phyloP scores from a whole-genome alignment of 2,797 vertebrate species.

The Euphonia xanthogaster region DNA sequence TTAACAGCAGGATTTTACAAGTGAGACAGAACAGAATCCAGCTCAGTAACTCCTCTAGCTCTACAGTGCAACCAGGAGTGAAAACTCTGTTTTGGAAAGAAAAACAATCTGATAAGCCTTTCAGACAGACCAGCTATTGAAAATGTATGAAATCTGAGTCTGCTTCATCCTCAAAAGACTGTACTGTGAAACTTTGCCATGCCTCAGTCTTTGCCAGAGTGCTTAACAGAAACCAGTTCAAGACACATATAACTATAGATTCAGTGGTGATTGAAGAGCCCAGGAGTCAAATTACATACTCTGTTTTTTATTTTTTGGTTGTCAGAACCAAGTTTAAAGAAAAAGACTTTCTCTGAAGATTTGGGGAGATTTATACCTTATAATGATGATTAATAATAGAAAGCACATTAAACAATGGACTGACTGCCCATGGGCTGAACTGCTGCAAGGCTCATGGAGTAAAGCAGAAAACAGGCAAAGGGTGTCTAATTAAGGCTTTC shows the following conservation, averaged over 20 bases:
- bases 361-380: neutral
- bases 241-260: neutral
- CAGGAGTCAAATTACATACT: neutral
- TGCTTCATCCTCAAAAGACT: neutral
- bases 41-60: neutral
- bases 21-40: neutral
- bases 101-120: neutral
- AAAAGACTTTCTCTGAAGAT: neutral
- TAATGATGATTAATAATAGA: neutral
- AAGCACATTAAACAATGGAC: neutral
- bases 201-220: neutral
- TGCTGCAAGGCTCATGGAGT: neutral
- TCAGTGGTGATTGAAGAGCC: neutral
- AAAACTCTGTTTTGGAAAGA: neutral
- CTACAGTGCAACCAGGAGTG: neutral
- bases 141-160: neutral
- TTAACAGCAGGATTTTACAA: neutral
- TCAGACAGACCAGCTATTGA: neutral
- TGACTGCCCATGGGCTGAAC: neutral
- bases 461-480: neutral
- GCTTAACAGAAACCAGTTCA: neutral
- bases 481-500: neutral
- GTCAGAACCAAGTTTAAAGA: neutral
- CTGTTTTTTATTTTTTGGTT: neutral
- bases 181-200: neutral